A percentile compares a stretch with the other conserved stretches of the same genome.
These are phyloP conservation scores for Spisula solida DNA, from an alignment of 2,888 invertebrate genomes.

Conservation along the genomic window DNA sequence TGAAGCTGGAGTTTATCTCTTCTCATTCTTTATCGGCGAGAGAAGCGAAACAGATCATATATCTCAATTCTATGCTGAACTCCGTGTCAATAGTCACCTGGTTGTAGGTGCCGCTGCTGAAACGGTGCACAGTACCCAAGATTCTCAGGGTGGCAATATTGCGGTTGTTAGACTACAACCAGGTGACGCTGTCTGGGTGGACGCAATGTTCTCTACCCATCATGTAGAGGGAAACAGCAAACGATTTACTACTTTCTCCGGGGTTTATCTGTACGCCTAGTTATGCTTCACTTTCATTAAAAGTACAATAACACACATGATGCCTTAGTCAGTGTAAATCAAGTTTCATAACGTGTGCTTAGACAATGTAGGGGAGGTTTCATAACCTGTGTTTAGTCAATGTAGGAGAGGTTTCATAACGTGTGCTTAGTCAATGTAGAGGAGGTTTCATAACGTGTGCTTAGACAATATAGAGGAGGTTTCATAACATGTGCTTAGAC, in stretches of 20 bases:
- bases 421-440: no score
- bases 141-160: slow-evolving; percentile 38
- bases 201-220: neutral
- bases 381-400: no score
- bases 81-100: neutral
- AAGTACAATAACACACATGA: no score
- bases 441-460: no score
- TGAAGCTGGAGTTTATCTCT: slow-evolving; percentile 31
- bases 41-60: neutral
- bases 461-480: no score
- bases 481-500: no score
- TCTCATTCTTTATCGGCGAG: slow-evolving; percentile 34
- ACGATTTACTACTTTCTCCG: slow-evolving; percentile 35
- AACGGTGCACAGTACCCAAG: slow-evolving; percentile 13
- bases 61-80: neutral
- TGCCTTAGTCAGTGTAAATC: no score
- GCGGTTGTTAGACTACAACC: slow-evolving; percentile 2
- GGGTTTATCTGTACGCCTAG: slow-evolving; percentile 42
- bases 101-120: slow-evolving; percentile 26
- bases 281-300: neutral
- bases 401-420: no score
- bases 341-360: no score
- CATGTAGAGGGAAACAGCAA: slow-evolving; percentile 32
- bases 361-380: no score
- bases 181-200: slow-evolving; percentile 40